Base-by-base conservation (phyloP, 1,140 invertebrate species). In the Scaptomyza hsui region DNA sequence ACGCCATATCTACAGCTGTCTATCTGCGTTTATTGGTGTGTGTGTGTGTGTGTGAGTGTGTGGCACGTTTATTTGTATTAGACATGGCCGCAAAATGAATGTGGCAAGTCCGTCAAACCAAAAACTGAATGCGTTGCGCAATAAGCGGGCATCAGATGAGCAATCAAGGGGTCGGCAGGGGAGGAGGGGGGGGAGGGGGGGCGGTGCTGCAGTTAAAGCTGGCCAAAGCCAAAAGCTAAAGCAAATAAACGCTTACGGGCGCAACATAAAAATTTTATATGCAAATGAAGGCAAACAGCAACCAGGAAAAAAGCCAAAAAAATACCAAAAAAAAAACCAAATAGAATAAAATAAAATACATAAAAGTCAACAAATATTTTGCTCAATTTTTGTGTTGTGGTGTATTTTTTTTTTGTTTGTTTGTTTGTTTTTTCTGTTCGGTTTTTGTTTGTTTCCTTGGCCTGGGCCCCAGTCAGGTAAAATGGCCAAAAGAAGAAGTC, bases 211-310 rank as follows among this genome's bases (percentile, higher is more conserved):
- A 64, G 24, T 15, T 19, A 32, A 16, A 16, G 37, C 55, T 39
- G 12, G 32, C 12, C 35, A 47, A 39, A 47, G 73, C 64, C 45
- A 37, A 59, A 68, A 71, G 65, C 60, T 18, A 67, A 68, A 52
- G 62, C 81, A 77, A 85, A 86, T 85, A 85, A 85, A 85, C 81
- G 81, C 76, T 85, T 65, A 78, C 77, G 68, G 75, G 61, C 62
- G 57, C 68, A 75, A 75, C 75, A 75, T 72, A 78, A 72, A 86
- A 88, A 88, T 88, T 88, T 53, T 82, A 73, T 88, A 88, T 88
- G 82, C 82, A 88, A 88, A 88, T 88, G 82, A 88, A 82, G 78
- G 82, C 70, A 88, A 82, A 85, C 62, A 75, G 75, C 73, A 55
- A 15, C 10, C 10, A 73, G 35, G 13, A 13, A 52, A 21, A 44